phyloP scores from a whole-genome alignment of 2,888 invertebrate genomes.

The Noctua pronuba region DNA sequence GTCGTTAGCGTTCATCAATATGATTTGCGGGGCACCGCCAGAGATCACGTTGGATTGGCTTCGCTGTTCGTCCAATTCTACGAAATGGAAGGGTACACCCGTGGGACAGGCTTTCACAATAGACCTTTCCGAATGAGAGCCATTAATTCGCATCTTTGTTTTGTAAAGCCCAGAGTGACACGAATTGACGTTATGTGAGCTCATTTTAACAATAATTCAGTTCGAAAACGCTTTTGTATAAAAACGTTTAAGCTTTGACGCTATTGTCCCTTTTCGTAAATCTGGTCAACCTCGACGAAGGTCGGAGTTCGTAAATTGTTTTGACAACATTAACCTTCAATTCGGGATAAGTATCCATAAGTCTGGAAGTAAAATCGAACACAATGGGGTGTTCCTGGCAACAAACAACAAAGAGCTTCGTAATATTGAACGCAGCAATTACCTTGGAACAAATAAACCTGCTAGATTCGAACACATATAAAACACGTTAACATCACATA shows the following conservation, averaged over 20 bases:
- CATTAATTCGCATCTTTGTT: slow-evolving; percentile 90
- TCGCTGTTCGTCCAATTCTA: slow-evolving; percentile 86
- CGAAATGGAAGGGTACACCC: slow-evolving; percentile 89
- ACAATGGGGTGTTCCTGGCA: slow-evolving; percentile 7
- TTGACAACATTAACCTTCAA: slow-evolving; percentile 49
- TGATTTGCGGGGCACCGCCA: slow-evolving; percentile 74
- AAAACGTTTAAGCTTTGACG: slow-evolving; percentile 69
- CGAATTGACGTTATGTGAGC: slow-evolving; percentile 85
- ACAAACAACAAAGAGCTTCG: slow-evolving; percentile 10
- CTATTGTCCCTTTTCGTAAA: slow-evolving; percentile 59
- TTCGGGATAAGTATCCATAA: slow-evolving; percentile 34
- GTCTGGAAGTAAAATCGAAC: slow-evolving; percentile 28
- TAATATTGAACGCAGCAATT: slow-evolving; percentile 33
- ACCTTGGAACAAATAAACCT: slow-evolving; percentile 45
- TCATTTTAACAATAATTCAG: slow-evolving; percentile 85
- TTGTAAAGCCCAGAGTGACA: slow-evolving; percentile 88
- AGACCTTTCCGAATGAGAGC: slow-evolving; percentile 87
- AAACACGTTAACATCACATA: slow-evolving; percentile 65
- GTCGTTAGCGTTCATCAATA: slow-evolving; percentile 78
- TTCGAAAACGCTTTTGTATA: slow-evolving; percentile 75
- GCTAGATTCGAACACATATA: slow-evolving; percentile 36
- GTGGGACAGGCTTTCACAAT: slow-evolving; percentile 86
- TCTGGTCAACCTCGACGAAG: slow-evolving; percentile 49
- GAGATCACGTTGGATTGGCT: slow-evolving; percentile 81
- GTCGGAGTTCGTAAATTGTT: slow-evolving; percentile 51